Evolutionary conservation across 2,888 invertebrate genomes (phyloP).

Genomic region (Cosmia pyralina): DNA sequence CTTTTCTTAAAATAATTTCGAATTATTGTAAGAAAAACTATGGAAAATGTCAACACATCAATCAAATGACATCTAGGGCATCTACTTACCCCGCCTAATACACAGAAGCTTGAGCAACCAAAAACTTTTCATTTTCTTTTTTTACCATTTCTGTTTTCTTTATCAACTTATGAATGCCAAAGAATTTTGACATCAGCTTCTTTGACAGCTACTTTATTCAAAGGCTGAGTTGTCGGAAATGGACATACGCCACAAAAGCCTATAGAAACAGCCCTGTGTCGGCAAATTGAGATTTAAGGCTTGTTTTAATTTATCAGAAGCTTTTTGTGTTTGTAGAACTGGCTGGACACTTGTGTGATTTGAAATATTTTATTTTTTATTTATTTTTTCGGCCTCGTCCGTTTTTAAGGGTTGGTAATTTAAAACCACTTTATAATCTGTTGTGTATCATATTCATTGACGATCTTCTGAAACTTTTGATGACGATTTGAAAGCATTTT

Average conservation of each 20-base stretch:
- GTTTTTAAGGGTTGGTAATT: slow-evolving; percentile 36
- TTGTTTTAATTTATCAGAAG: slow-evolving; percentile 68
- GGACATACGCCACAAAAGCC: slow-evolving; percentile 84
- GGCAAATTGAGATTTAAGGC: slow-evolving; percentile 80
- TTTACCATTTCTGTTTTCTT: slow-evolving; percentile 62
- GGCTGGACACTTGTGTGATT: slow-evolving; percentile 58
- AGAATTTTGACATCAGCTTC: slow-evolving; percentile 83
- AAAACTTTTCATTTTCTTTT: slow-evolving; percentile 60
- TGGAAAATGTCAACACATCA: neutral
- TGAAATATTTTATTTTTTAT: slow-evolving; percentile 31
- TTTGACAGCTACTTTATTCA: slow-evolving; percentile 84
- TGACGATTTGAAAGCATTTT: neutral
- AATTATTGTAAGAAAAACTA: neutral
- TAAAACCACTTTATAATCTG: slow-evolving; percentile 11
- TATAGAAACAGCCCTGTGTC: slow-evolving; percentile 79
- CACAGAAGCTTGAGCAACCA: slow-evolving; percentile 39
- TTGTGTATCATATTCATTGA: neutral
- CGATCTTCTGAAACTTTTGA: neutral
- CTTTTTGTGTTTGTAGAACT: slow-evolving; percentile 52
- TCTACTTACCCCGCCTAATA: slow-evolving; percentile 21
- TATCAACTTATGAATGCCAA: slow-evolving; percentile 66
- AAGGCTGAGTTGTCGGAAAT: slow-evolving; percentile 86
- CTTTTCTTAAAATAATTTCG: neutral
- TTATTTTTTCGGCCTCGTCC: slow-evolving; percentile 1
- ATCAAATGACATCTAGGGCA: slow-evolving; percentile 9